These are phyloP conservation scores for Diglossa cyanea DNA, from an alignment of 2,797 vertebrate species.

Conservation along the genomic window DNA sequence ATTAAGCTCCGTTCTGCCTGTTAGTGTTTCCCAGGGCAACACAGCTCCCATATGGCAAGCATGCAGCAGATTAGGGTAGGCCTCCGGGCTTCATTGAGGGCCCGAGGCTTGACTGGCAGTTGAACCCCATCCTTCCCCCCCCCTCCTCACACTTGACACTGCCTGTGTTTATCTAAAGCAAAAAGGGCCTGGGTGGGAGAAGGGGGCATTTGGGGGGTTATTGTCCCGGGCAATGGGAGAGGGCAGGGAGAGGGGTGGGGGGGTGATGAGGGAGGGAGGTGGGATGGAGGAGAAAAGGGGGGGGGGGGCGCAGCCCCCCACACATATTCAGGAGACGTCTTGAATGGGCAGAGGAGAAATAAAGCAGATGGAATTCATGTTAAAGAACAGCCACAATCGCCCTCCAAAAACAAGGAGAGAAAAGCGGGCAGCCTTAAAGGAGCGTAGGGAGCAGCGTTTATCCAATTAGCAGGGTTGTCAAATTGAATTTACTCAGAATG, in stretches of 20 bases:
- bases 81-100: constrained; percentile 77
- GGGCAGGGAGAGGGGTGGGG: constrained; percentile 41
- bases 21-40: constrained; percentile 98
- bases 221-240: constrained; percentile 76
- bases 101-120: constrained; percentile 85
- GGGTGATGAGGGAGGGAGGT: not conserved
- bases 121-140: constrained; percentile 88
- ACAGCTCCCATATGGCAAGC: constrained; percentile 95
- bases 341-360: constrained; percentile 79
- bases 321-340: constrained; percentile 90
- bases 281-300: constrained; percentile 4
- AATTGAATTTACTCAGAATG: constrained; percentile 92
- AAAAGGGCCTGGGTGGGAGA: constrained; percentile 73
- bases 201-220: constrained; percentile 70
- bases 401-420: constrained; percentile 84
- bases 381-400: constrained; percentile 78
- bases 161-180: constrained; percentile 98
- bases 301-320: constrained; percentile 72
- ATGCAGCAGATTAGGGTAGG: constrained; percentile 91
- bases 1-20: constrained; percentile 99
- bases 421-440: constrained; percentile 80
- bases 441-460: constrained; percentile 84
- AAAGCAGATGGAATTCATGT: constrained; percentile 85
- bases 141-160: constrained; percentile 97
- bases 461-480: constrained; percentile 99